These are phyloP conservation scores for Chorisops tibialis DNA, from an alignment of 2,888 invertebrate genomes.

Conservation along the genomic window DNA sequence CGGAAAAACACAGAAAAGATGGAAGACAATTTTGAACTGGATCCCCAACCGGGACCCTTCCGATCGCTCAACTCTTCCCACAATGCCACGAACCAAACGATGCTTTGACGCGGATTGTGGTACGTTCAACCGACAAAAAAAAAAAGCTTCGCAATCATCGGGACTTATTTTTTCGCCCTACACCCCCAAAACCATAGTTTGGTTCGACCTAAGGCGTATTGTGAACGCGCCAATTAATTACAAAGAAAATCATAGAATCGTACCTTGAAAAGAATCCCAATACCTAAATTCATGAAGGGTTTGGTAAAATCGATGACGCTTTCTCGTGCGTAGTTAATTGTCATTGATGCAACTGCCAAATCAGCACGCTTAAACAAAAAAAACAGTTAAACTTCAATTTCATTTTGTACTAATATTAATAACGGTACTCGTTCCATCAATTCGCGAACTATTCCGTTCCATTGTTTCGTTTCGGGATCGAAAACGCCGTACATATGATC, in stretches of 20 bases:
- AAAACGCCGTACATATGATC: conserved; percentile 67
- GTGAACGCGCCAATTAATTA: too few relatives aligned
- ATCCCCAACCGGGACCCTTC: too few relatives aligned
- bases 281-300: conserved; percentile 97
- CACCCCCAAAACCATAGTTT: too few relatives aligned
- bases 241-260: conserved; percentile 32
- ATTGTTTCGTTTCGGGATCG: conserved; percentile 64
- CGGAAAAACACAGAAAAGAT: too few relatives aligned
- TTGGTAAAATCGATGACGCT: conserved; percentile 91
- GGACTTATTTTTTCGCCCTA: too few relatives aligned
- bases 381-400: background rate
- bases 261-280: conserved; percentile 93
- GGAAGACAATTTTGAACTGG: too few relatives aligned
- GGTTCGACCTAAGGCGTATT: too few relatives aligned
- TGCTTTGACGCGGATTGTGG: too few relatives aligned
- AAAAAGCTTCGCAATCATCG: too few relatives aligned
- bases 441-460: conserved; percentile 66
- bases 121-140: too few relatives aligned
- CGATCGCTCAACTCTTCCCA: too few relatives aligned
- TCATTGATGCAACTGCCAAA: conserved; percentile 94
- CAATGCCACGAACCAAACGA: too few relatives aligned
- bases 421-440: conserved; percentile 24
- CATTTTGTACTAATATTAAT: background rate
- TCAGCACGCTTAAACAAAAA: conserved; percentile 60
- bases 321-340: conserved; percentile 94